Evolutionary conservation across 2,888 invertebrate species (phyloP).

Genomic region (Thumatha senex): DNA sequence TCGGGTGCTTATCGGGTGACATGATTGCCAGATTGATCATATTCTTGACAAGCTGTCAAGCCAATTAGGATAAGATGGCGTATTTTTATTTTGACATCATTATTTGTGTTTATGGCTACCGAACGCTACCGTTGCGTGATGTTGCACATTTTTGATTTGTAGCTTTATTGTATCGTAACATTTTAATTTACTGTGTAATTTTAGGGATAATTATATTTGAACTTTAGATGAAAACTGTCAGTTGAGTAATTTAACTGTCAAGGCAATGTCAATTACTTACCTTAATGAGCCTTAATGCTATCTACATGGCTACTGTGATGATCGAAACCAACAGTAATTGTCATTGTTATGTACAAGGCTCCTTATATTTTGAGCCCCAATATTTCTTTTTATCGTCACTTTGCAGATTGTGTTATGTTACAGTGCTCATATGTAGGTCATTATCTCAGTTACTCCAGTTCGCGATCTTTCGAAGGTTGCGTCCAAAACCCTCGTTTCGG

Average conservation of each 20-base stretch:
- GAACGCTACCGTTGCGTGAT: slow-evolving; percentile 12
- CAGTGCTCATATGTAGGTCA: no score
- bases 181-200: slow-evolving; percentile 20
- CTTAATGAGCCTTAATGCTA: neutral
- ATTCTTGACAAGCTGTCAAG: neutral
- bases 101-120: neutral
- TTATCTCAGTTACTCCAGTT: no score
- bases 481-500: no score
- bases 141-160: slow-evolving; percentile 8
- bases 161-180: slow-evolving; percentile 2
- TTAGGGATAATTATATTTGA: slow-evolving; percentile 30
- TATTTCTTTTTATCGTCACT: no score
- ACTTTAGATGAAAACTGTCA: slow-evolving; percentile 17
- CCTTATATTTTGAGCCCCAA: no score
- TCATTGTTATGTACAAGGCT: no score
- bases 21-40: no score
- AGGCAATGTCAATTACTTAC: neutral
- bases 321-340: no score
- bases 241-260: slow-evolving; percentile 3
- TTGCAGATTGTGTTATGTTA: no score
- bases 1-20: no score
- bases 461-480: no score
- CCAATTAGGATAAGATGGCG: slow-evolving; percentile 1
- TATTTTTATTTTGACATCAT: neutral
- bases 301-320: neutral